Conservation (phyloP, 2,113 vertebrate species). For the Cercopithecus mona region DNA sequence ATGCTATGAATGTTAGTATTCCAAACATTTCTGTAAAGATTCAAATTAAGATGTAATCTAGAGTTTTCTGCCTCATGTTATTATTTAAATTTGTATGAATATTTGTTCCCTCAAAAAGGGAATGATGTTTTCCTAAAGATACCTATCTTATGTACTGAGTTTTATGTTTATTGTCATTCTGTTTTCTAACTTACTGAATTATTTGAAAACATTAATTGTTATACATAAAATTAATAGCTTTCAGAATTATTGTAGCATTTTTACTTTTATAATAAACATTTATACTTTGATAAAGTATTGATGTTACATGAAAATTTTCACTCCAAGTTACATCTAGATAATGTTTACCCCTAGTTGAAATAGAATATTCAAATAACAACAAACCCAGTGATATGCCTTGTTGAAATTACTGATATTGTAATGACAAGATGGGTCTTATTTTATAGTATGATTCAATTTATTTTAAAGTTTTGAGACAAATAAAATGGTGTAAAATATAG, state of each 20-base stretch:
- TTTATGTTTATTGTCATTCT: neutral
- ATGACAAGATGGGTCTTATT: neutral
- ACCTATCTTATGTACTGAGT: neutral
- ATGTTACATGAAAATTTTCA: neutral
- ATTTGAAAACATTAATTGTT: neutral
- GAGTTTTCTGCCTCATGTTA: neutral
- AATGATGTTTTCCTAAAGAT: conserved; percentile 5
- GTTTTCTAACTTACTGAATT: conserved; percentile 20
- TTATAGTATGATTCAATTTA: neutral
- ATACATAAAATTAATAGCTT: neutral
- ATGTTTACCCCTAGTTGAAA: neutral
- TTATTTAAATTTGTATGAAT: conserved; percentile 12
- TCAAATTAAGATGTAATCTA: neutral
- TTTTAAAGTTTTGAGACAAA: neutral
- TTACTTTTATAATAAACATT: neutral
- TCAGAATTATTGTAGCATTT: neutral
- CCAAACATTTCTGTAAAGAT: conserved; percentile 7
- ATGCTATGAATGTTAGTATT: neutral
- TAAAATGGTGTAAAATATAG: neutral
- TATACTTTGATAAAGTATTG: neutral
- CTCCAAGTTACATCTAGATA: neutral
- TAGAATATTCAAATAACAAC: neutral
- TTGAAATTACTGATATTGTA: neutral
- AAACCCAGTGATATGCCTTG: neutral
- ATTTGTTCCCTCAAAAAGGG: neutral